phyloP scores from a whole-genome alignment of 2,797 vertebrate genomes.

The Anguilla pacifica region DNA sequence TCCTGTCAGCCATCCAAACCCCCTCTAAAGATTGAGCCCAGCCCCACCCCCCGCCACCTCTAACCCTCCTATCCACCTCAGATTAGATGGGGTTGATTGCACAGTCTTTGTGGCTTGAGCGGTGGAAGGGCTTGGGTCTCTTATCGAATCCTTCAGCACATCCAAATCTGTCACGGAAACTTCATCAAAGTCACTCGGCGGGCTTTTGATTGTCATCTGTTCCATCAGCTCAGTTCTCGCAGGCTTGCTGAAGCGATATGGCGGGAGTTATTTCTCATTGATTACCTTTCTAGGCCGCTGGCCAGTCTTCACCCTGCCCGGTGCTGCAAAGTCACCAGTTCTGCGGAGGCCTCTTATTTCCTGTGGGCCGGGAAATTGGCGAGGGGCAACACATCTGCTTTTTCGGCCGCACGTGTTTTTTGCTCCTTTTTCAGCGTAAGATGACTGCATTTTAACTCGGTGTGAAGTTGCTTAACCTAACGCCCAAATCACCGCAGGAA shows the following conservation, averaged over 20 bases:
- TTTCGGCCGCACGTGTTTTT: background rate
- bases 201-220: constrained; percentile 50
- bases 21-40: constrained; percentile 4
- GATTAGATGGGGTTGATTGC: constrained; percentile 45
- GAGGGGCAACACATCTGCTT: background rate
- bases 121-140: constrained; percentile 30
- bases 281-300: constrained; percentile 56
- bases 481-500: constrained; percentile 5
- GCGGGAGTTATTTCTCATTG: constrained; percentile 55
- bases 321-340: background rate
- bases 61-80: constrained; percentile 12
- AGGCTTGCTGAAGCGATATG: constrained; percentile 47
- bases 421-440: background rate
- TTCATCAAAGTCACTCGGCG: constrained; percentile 42
- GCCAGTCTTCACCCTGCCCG: constrained; percentile 30
- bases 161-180: constrained; percentile 41
- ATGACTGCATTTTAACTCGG: background rate
- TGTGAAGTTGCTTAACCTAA: background rate
- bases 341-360: constrained; percentile 32
- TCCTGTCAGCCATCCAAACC: constrained; percentile 12
- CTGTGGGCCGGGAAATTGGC: background rate
- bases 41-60: background rate
- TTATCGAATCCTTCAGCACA: constrained; percentile 47
- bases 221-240: constrained; percentile 45
- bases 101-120: constrained; percentile 33